A percentile compares a stretch with the other conserved stretches of the same genome.
Evolutionary conservation across 2,888 invertebrate species (phyloP).

Genomic region (Drosophila paranaensis): DNA sequence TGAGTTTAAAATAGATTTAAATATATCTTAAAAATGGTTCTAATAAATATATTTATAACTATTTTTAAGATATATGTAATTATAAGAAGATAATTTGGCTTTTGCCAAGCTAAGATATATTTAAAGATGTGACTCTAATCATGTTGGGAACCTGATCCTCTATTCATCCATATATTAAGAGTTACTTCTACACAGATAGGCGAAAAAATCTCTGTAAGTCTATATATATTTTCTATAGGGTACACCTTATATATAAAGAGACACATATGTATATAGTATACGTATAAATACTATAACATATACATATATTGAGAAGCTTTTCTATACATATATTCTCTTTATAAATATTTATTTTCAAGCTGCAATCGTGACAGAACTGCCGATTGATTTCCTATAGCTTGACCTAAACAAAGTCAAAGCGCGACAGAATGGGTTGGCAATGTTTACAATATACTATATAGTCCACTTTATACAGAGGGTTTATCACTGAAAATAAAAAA

Average conservation of each 20-base stretch:
- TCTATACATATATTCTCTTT: background rate
- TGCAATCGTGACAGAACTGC: conserved; percentile 3
- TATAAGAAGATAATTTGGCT: too few species aligned
- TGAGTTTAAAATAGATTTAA: too few species aligned
- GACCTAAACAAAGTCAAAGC: conserved; percentile 25
- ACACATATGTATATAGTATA: background rate
- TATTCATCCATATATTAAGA: too few species aligned
- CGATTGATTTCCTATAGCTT: conserved; percentile 5
- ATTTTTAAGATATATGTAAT: too few species aligned
- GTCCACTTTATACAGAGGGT: background rate
- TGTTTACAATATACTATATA: background rate
- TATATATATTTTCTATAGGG: background rate
- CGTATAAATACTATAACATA: background rate
- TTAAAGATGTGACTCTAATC: too few species aligned
- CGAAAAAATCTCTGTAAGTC: background rate
- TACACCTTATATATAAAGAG: background rate
- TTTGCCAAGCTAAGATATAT: too few species aligned
- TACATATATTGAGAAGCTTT: background rate
- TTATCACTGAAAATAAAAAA: conserved; percentile 1
- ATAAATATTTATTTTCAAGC: conserved; percentile 4
- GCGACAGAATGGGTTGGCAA: background rate
- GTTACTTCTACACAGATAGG: background rate
- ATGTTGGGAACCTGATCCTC: too few species aligned
- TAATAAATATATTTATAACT: too few species aligned
- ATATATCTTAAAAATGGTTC: too few species aligned